Conservation (phyloP, 1,140 invertebrate genomes). For the Phymastichus coffea region DNA sequence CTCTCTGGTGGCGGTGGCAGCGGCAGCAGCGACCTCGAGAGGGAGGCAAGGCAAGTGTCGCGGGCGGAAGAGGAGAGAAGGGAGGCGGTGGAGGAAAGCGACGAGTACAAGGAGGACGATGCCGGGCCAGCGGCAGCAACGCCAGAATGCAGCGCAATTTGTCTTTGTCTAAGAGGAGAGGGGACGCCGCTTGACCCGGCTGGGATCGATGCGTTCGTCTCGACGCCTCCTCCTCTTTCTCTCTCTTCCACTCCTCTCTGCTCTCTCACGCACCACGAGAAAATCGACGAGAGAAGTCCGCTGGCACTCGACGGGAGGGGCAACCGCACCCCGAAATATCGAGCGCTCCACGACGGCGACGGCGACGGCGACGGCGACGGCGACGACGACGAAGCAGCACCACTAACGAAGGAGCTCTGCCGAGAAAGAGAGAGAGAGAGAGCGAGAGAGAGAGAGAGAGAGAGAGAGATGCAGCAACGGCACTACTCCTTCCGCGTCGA, state of each 20-base stretch:
- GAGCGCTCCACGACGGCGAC: conserved; percentile 1
- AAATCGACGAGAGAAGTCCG: too few relatives aligned
- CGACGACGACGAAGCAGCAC: neutral
- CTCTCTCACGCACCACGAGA: too few relatives aligned
- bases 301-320: conserved; percentile 27
- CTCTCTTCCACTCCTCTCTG: conserved; percentile 25
- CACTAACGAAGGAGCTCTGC: neutral
- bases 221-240: conserved; percentile 48
- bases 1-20: conserved; percentile 13
- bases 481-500: too few relatives aligned
- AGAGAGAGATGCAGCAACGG: neutral
- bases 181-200: conserved; percentile 50
- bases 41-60: conserved; percentile 25
- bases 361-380: neutral
- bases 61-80: conserved; percentile 32
- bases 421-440: neutral
- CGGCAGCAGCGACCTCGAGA: conserved; percentile 4
- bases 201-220: conserved; percentile 59
- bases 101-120: conserved; percentile 25
- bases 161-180: conserved; percentile 50
- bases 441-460: neutral
- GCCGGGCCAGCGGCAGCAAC: conserved; percentile 38
- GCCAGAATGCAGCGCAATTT: conserved; percentile 59
- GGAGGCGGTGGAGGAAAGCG: conserved; percentile 30
- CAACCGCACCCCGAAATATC: conserved; percentile 31